Percentiles rank a stretch among this genome's conserved stretches.
phyloP scores from a whole-genome alignment of 1,140 invertebrate species.

The Drosophila watanabei region DNA sequence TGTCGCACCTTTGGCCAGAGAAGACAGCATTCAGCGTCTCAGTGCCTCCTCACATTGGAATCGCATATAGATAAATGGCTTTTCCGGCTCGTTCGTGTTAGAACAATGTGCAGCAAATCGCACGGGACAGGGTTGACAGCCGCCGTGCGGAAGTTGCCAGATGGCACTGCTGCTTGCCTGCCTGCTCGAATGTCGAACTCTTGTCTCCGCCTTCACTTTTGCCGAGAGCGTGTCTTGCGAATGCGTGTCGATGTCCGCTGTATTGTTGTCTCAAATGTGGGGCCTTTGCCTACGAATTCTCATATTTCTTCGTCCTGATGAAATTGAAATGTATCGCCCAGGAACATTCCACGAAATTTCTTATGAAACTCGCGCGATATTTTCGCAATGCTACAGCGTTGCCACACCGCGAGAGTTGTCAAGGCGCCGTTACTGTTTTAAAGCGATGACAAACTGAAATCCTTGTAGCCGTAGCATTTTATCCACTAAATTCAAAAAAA shows the following conservation, averaged over 20 bases:
- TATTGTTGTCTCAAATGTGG: not conserved
- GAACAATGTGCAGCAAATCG: conserved; percentile 52
- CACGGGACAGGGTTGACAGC: conserved; percentile 49
- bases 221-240: not conserved
- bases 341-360: not conserved
- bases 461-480: no score
- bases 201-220: not conserved
- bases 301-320: no score
- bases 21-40: conserved; percentile 59
- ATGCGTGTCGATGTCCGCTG: no score
- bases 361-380: conserved; percentile 46
- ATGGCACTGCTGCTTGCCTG: conserved; percentile 2
- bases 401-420: conserved; percentile 8
- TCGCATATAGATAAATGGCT: conserved; percentile 42
- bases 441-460: not conserved
- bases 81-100: conserved; percentile 42
- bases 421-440: not conserved
- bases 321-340: no score
- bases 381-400: conserved; percentile 21
- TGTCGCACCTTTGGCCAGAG: conserved; percentile 29
- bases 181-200: not conserved
- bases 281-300: accelerated
- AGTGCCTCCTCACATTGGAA: conserved; percentile 39
- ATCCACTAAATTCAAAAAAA: not conserved
- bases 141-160: conserved; percentile 38